Conservation (phyloP, 2,113 vertebrate species). For the Dolichotis patagonum region DNA sequence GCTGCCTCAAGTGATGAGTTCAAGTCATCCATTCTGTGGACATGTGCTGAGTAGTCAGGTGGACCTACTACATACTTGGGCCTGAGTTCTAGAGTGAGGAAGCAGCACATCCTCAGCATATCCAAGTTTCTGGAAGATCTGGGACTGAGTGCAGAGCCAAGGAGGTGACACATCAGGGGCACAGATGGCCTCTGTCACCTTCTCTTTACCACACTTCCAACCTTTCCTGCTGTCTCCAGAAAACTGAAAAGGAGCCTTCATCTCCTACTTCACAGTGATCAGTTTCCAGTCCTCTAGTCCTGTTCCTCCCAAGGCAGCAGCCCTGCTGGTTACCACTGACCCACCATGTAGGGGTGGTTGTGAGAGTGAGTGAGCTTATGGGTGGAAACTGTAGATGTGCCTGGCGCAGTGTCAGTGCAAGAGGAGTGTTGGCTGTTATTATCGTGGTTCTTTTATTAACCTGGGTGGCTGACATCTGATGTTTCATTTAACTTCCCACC, state of each 20-base stretch:
- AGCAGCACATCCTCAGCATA: background rate
- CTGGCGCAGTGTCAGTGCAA: background rate
- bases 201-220: background rate
- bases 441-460: background rate
- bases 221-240: background rate
- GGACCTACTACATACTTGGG: background rate
- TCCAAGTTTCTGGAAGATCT: background rate
- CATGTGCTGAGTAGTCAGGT: background rate
- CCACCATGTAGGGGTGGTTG: rapidly evolving
- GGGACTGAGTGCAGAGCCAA: background rate
- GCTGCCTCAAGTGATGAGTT: background rate
- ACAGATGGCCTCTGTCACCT: rapidly evolving
- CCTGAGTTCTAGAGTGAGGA: background rate
- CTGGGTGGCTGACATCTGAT: background rate
- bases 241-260: background rate
- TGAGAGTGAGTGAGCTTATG: background rate
- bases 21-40: background rate
- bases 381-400: background rate
- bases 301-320: background rate
- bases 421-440: background rate
- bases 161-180: rapidly evolving
- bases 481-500: background rate
- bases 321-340: background rate
- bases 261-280: background rate
- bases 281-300: background rate